Base-by-base conservation (phyloP, 2,797 vertebrate genomes). In the Tauraco hartlaubi region DNA sequence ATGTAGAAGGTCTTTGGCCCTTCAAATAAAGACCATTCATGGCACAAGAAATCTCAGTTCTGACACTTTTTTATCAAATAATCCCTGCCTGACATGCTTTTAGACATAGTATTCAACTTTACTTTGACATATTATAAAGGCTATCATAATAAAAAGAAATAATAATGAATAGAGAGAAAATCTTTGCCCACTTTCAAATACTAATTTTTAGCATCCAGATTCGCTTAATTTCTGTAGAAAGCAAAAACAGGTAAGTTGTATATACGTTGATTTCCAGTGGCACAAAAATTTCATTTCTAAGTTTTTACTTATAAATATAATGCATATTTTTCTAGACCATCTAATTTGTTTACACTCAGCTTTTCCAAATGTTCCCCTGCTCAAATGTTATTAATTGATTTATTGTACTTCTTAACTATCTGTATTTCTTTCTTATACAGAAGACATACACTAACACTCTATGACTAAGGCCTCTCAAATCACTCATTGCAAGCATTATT, bases 1-100 rank as follows among this genome's bases (percentile, higher is more conserved):
- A n/a, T 0, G 0, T 22, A 46, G 31, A 90, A 79, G 4, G 41
- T 6, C 31, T 35, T 56, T 15, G 41, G n/a, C 22, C 35, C 20
- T 73, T 79, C 83, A 82, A 11, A 39, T n/a, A 35, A 88, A 46
- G 21, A 72, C 6, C 46, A 25, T 22, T 58, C 7, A 6, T 4
- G 7, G 22, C 44, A 90, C 29, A 56, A 52, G 51, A 64, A 35
- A 55, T 35, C 25, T 85, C 63, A 67, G 23, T 43, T 63, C 49
- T 64, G n/a, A 63, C 35, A 63, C 19, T 11, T 43, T 72, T 71
- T 69, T 16, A 20, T 39, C 35, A 64, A 55, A 48, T n/a, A 52
- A 35, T 28, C 55, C 14, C 28, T 58, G 23, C 6, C 35, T 82
- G 75, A 59, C 3, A 8, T 33, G 5, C 9, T n/a, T 49, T 43